Evolutionary conservation across 2,113 vertebrate genomes (phyloP), one percentile per base, ranked within the genome.

Genomic region (Embiotoca jacksoni): DNA sequence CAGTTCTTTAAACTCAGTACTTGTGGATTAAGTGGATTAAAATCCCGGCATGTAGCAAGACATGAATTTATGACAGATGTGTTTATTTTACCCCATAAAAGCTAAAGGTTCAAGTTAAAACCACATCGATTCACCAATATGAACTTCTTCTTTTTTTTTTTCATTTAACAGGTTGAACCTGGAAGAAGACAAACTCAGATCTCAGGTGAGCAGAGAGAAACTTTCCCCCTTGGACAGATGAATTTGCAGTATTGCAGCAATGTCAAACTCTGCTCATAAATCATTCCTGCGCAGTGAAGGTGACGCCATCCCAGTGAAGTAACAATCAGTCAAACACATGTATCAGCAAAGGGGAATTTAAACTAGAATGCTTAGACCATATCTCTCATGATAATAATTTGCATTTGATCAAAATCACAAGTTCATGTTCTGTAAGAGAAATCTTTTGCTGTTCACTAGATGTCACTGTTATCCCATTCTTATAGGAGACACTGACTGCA

Each of bases 401-500:
- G 0, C 5, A 16, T 53, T 32, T 56, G 7, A 36, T 31, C 4
- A 58, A 5, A 72, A 13, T 35, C 16, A 16, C 3, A 55, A 37
- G 62, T 60, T 13, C 6, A 46, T 72, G 16, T 6, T 5, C 3
- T 49, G n/a, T 11, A 6, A 5, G 32, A n/a, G 8, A 13, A 30
- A 33, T 50, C 13, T 2, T 9, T 10, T 31, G 41, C 4, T 64
- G 5, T 37, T 65, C 92, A 88, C 89, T 91, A 89, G 92, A 81
- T 91, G 92, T 82, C 91, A 65, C 90, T 93, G 67, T 91, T 88
- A 32, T 71, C 41, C 66, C 77, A 76, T 30, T 55, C 14, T 57
- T 56, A 1, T 14, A 0, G 3, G 4, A 30, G 16, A 30, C n/a
- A 32, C n/a, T 32, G 23, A 3, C 46, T 15, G 14, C 61, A 55